Evolutionary conservation across 2,113 vertebrate species (phyloP).

Genomic region (Apaloderma vittatum): DNA sequence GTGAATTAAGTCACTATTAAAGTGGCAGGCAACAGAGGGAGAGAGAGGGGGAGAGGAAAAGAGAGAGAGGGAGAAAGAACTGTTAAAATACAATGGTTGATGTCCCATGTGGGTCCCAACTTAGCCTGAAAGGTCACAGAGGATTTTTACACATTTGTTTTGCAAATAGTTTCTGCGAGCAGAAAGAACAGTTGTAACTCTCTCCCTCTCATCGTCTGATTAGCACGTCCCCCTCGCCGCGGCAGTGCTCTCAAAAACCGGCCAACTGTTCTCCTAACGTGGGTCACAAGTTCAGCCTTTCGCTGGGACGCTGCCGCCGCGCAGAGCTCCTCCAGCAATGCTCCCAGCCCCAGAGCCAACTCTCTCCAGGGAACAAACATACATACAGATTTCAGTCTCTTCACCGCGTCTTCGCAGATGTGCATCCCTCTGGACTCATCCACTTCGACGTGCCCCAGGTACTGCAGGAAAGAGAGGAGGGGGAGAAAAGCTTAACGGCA

Average conservation of each 20-base stretch:
- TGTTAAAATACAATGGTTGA: conserved; percentile 64
- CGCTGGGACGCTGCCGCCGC: neutral
- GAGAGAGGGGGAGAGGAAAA: conserved; percentile 13
- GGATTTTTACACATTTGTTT: conserved; percentile 53
- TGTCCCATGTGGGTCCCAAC: conserved; percentile 49
- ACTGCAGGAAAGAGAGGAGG: conserved; percentile 77
- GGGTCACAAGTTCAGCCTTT: conserved; percentile 53
- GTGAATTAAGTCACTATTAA: conserved; percentile 66
- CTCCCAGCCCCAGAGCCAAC: conserved; percentile 23
- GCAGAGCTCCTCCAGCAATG: neutral
- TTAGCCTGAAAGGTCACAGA: conserved; percentile 58
- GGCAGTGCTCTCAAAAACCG: conserved; percentile 13
- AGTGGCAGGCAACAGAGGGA: conserved; percentile 58
- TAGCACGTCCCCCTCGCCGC: conserved; percentile 8
- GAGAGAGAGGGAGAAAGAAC: conserved; percentile 44
- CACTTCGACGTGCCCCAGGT: conserved; percentile 97
- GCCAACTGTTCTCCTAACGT: conserved; percentile 39
- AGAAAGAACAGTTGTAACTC: conserved; percentile 49
- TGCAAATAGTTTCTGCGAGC: conserved; percentile 50
- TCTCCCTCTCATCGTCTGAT: conserved; percentile 38
- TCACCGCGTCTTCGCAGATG: conserved; percentile 99
- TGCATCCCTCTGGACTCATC: conserved; percentile 99
- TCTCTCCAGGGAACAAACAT: conserved; percentile 51
- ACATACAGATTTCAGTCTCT: conserved; percentile 98
- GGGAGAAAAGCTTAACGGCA: neutral